Conservation (phyloP, 35 echinoderm and acorn worm genomes). For the Eucidaris tribuloides region DNA sequence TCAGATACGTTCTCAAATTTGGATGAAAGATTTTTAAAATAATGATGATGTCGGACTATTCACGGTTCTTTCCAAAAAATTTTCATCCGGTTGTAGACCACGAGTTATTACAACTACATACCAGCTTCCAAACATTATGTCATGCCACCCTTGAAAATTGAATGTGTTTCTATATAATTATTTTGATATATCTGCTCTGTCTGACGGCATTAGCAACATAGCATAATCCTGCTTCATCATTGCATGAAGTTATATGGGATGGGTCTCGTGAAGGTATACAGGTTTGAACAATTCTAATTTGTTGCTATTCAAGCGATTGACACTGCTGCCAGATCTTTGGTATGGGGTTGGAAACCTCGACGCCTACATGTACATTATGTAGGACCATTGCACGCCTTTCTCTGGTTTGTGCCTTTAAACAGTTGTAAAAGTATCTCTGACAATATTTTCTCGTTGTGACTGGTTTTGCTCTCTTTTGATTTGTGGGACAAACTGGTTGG, state of each 20-base stretch:
- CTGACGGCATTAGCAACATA: conserved; percentile 40
- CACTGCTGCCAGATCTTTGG: conserved; percentile 41
- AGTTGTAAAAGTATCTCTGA: conserved; percentile 28
- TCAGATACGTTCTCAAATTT: no score
- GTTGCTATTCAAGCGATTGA: conserved; percentile 25
- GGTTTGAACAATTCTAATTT: conserved; percentile 17
- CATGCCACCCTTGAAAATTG: no score
- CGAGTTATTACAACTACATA: no score
- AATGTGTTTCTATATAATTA: no score
- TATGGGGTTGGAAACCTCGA: neutral
- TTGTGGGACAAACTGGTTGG: conserved; percentile 6
- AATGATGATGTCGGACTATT: no score
- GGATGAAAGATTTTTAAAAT: no score
- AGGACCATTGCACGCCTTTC: conserved; percentile 20
- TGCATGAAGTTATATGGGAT: no score
- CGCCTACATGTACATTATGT: conserved; percentile 21
- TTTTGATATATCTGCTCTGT: no score
- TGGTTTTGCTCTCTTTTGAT: neutral
- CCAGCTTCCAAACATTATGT: no score
- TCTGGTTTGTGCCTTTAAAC: conserved; percentile 27
- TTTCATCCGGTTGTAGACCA: no score
- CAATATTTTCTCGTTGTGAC: neutral
- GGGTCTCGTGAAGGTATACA: no score
- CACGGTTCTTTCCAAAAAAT: no score
- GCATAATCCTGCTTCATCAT: conserved; percentile 54